Conservation (phyloP, 37 sponge, comb jelly and placozoan genomes). For the Ephydatia muelleri region DNA sequence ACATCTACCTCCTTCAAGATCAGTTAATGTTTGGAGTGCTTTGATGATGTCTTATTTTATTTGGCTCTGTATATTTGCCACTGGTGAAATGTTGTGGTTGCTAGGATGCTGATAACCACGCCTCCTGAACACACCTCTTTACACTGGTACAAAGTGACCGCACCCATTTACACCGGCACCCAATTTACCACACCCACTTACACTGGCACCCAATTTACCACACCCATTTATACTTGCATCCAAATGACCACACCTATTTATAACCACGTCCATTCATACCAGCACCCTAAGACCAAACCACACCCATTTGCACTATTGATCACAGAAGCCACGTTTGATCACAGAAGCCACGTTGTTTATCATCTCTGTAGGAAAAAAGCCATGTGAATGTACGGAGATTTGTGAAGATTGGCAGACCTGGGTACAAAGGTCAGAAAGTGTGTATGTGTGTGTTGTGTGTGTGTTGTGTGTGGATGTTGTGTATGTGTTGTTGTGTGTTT, state of each 20-base stretch:
- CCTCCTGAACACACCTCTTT: too few species aligned
- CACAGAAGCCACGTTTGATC: too few species aligned
- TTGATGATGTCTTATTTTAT: not conserved
- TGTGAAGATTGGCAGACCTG: conserved; percentile 98
- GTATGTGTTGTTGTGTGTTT: conserved; percentile 6
- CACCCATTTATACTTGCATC: too few species aligned
- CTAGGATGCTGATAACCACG: not conserved
- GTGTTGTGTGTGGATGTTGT: not conserved
- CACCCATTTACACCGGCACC: too few species aligned
- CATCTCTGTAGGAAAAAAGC: conserved; percentile 69
- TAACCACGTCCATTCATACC: too few species aligned
- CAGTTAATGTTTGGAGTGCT: not conserved
- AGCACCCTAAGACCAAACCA: too few species aligned
- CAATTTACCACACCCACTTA: too few species aligned
- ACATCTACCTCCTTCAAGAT: not conserved
- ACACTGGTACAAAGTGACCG: too few species aligned
- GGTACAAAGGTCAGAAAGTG: conserved; percentile 81
- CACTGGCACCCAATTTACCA: too few species aligned
- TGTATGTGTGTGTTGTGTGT: not conserved
- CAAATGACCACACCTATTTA: too few species aligned
- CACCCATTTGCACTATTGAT: too few species aligned
- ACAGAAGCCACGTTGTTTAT: too few species aligned
- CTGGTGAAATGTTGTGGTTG: not conserved
- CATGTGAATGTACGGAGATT: conserved; percentile 90
- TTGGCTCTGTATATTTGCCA: not conserved